Base-by-base conservation (phyloP, 2,888 invertebrate genomes). In the Eupeodes latifasciatus region DNA sequence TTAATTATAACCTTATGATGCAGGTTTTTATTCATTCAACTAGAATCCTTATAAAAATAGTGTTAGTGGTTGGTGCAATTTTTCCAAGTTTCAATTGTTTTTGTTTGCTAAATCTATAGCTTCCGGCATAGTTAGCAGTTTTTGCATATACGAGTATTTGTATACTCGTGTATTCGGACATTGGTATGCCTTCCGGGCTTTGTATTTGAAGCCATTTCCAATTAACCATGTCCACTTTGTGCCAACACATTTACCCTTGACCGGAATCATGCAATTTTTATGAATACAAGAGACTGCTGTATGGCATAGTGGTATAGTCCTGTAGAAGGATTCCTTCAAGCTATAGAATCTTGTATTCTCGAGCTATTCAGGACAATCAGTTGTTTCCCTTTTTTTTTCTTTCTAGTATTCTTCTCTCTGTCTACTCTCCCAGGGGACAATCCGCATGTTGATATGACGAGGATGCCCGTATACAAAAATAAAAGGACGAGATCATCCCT, bases 171-270 rank as follows among this genome's bases (percentile, higher is more conserved):
- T 5, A 64, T 64, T 47, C 44, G 57, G 44, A 61, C 62, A 55
- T 61, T 59, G 14, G 47, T 27, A 61, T 36, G n/a, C 49, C 49
- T 19, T 55, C 9, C 7, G 57, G 19, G 34, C 67, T 71, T 59
- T 10, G 64, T 71, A 64, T 76, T 80, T 44, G 34, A 16, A 81
- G 64, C 75, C 59, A 85, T 85, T 88, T 85, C 67, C 85, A 88
- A 85, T 88, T 85, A 85, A 81, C 74, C 71, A 75, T 75, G 81
- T 84, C 88, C 85, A 81, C 75, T 81, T 78, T 78, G 78, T 78
- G 78, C 81, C 69, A 78, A 77, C 78, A 75, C 69, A 71, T 53
- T 81, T 75, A 85, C 47, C 88, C 78, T 76, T 81, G 88, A 74
- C 79, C 76, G 64, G 69, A 59, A 14, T 62, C 49, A 69, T 72